Conservation (phyloP, 2,888 invertebrate genomes). For the Adelphocoris suturalis region DNA sequence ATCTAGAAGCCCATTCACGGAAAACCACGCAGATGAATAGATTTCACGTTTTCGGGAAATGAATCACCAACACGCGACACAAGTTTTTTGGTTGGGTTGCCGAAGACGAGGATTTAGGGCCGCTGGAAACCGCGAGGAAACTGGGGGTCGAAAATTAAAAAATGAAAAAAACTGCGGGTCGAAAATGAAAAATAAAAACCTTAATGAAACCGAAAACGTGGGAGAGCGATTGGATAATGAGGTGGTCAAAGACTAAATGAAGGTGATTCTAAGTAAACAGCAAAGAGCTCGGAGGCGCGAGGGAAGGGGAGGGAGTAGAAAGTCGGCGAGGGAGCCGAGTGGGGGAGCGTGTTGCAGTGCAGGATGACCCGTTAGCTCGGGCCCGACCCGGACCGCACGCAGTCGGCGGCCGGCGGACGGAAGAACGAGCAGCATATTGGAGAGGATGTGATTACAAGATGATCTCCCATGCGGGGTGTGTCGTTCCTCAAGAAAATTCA, state of each 20-base stretch:
- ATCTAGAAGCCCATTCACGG: slow-evolving; percentile 23
- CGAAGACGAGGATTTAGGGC: not conserved
- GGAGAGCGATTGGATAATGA: slow-evolving; percentile 56
- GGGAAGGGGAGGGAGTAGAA: slow-evolving; percentile 55
- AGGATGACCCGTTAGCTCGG: slow-evolving; percentile 51
- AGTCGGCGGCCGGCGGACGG: not conserved
- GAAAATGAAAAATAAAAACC: not conserved
- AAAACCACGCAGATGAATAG: not conserved
- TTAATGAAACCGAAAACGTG: slow-evolving; percentile 48
- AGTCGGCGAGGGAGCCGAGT: slow-evolving; percentile 53
- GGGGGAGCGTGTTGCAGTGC: slow-evolving; percentile 48
- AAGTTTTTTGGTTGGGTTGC: not conserved
- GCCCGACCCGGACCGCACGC: slow-evolving; percentile 7
- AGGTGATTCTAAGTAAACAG: slow-evolving; percentile 68
- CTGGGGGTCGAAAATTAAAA: not conserved
- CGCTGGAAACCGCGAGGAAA: not conserved
- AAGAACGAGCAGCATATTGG: not conserved
- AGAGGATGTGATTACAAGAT: not conserved
- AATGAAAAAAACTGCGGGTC: not conserved
- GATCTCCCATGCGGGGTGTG: not conserved
- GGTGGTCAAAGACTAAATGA: slow-evolving; percentile 63
- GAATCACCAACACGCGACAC: slow-evolving; percentile 20
- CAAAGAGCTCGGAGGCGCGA: slow-evolving; percentile 12
- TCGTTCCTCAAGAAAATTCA: too few relatives aligned
- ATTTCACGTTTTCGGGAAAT: not conserved